Evolutionary conservation across 2,113 vertebrate species (phyloP).

Genomic region (Poeciliopsis prolifica): DNA sequence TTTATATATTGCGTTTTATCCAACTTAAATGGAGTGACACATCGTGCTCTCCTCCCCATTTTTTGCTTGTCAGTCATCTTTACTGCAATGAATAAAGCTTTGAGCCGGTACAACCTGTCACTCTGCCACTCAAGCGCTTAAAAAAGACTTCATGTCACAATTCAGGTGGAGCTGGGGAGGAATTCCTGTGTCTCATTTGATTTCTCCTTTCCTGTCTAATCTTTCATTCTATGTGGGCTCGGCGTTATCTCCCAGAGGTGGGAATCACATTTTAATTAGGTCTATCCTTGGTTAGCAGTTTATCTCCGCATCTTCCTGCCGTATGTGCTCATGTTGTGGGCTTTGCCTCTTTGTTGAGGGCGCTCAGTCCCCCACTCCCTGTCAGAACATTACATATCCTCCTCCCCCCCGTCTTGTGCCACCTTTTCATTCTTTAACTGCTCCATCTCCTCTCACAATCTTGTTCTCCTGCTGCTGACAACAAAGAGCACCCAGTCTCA

Average conservation of each 20-base stretch:
- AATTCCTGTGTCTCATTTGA: slow-evolving; percentile 69
- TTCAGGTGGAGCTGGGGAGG: slow-evolving; percentile 65
- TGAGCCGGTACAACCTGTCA: slow-evolving; percentile 71
- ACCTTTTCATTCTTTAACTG: slow-evolving; percentile 69
- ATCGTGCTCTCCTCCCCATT: slow-evolving; percentile 61
- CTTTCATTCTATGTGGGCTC: slow-evolving; percentile 70
- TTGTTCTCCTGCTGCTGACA: slow-evolving; percentile 66
- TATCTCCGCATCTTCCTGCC: slow-evolving; percentile 54
- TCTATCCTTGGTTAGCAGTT: slow-evolving; percentile 72
- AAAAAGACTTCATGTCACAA: slow-evolving; percentile 63
- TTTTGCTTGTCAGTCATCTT: slow-evolving; percentile 77
- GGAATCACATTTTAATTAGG: slow-evolving; percentile 81
- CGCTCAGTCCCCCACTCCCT: slow-evolving; percentile 58
- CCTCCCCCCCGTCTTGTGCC: slow-evolving; percentile 58
- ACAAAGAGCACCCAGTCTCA: slow-evolving; percentile 61
- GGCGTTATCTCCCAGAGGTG: slow-evolving; percentile 73
- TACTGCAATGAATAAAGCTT: slow-evolving; percentile 67
- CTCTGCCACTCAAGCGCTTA: slow-evolving; percentile 67
- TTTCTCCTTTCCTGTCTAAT: slow-evolving; percentile 61
- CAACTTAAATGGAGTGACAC: slow-evolving; percentile 76
- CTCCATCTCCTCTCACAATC: slow-evolving; percentile 63
- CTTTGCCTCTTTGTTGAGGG: slow-evolving; percentile 64
- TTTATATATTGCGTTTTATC: slow-evolving; percentile 74
- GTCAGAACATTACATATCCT: slow-evolving; percentile 66
- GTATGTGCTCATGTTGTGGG: slow-evolving; percentile 62